Evolutionary conservation across 2,888 invertebrate species (phyloP).

Genomic region (Mythimna impura): DNA sequence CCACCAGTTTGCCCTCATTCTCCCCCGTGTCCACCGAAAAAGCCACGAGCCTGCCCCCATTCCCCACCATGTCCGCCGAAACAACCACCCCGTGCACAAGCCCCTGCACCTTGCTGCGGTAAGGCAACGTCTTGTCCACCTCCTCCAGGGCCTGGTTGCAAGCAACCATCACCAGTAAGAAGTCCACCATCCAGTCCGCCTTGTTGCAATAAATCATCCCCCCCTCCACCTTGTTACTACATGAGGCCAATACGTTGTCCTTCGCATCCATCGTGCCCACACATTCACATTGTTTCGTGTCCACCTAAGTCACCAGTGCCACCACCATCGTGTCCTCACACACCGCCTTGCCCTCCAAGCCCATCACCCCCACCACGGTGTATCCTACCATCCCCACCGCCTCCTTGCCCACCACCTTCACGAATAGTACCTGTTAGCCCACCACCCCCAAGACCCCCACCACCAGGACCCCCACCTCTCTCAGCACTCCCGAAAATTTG

Average conservation of each 20-base stretch:
- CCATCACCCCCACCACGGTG: not conserved
- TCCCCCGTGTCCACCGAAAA: slow-evolving; percentile 6
- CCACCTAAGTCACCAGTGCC: slow-evolving; percentile 7
- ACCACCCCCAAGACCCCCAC: not conserved
- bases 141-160: not conserved
- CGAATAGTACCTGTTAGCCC: not conserved
- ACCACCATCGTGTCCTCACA: not conserved
- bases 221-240: not conserved
- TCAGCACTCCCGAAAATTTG: not conserved
- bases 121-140: slow-evolving; percentile 2
- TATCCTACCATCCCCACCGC: not conserved
- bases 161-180: not conserved
- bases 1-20: not conserved
- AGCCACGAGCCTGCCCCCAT: not conserved
- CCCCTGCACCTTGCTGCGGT: not conserved
- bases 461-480: too few relatives aligned
- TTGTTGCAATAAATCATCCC: not conserved
- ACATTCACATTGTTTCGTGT: slow-evolving; percentile 10
- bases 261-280: slow-evolving; percentile 18
- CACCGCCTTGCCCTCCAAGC: not conserved
- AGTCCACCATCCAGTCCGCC: not conserved
- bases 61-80: slow-evolving; percentile 16
- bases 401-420: not conserved
- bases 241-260: not conserved
- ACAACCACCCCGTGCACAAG: not conserved